phyloP scores from a whole-genome alignment of 2,888 invertebrate genomes.

The Tenthredo distinguenda region DNA sequence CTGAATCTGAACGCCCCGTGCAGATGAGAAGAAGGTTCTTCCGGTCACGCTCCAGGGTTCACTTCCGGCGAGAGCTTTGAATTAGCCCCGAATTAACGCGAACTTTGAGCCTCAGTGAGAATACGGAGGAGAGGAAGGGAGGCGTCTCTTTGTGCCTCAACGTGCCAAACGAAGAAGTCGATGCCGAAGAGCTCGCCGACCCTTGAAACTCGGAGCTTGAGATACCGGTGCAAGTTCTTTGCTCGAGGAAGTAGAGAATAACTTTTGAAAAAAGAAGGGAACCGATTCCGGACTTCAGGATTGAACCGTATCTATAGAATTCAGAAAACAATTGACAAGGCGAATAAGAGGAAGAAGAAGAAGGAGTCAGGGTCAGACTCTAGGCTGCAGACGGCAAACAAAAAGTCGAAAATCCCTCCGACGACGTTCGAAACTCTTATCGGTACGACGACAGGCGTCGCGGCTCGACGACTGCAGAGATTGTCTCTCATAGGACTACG shows the following conservation, averaged over 20 bases:
- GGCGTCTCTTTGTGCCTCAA: background rate
- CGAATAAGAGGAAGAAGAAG: background rate
- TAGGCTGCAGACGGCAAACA: background rate
- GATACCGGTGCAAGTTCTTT: background rate
- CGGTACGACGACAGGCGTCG: slow-evolving; percentile 40
- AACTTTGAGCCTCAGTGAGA: background rate
- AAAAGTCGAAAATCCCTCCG: slow-evolving; percentile 17
- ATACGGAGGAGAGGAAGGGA: background rate
- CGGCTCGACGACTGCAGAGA: background rate
- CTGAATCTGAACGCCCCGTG: background rate
- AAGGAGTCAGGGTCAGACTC: background rate
- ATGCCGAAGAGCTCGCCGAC: background rate
- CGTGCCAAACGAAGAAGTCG: background rate
- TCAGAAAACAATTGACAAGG: slow-evolving; percentile 8
- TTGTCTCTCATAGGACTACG: slow-evolving; percentile 16
- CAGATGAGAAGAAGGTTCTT: slow-evolving; percentile 16
- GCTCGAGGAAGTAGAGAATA: background rate
- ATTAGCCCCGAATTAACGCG: slow-evolving; percentile 28
- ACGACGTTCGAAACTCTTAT: slow-evolving; percentile 41
- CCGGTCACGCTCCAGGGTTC: slow-evolving; percentile 34
- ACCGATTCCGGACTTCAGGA: background rate
- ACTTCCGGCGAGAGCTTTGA: slow-evolving; percentile 40
- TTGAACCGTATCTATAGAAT: slow-evolving; percentile 32
- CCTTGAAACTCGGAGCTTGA: background rate
- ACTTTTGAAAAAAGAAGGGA: background rate